These are phyloP conservation scores for Noctilio leporinus DNA, from an alignment of 2,113 vertebrate species.

Conservation along the genomic window DNA sequence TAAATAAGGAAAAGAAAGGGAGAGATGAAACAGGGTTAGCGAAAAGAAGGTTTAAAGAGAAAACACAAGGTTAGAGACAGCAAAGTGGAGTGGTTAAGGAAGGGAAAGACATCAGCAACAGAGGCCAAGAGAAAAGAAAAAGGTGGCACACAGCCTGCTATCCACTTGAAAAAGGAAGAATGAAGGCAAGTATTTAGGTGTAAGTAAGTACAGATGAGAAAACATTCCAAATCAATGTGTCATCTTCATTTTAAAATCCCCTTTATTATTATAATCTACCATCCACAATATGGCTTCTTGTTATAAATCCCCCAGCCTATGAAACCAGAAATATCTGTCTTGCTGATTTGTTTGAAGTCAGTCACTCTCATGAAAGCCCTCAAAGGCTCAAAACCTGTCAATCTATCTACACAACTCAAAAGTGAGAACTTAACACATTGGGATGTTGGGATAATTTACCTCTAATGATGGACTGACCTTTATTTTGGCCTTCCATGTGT, in stretches of 20 bases:
- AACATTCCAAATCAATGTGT: constrained; percentile 60
- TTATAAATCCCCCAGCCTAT: constrained; percentile 24
- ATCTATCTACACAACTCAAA: background rate
- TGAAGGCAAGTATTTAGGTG: constrained; percentile 36
- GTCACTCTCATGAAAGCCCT: constrained; percentile 20
- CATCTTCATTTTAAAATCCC: constrained; percentile 31
- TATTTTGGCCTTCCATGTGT: background rate
- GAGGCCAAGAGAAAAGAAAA: constrained; percentile 12
- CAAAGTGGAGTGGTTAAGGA: background rate
- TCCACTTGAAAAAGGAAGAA: constrained; percentile 28
- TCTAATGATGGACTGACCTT: background rate
- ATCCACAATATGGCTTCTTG: background rate
- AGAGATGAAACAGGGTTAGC: background rate
- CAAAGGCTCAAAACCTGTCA: constrained; percentile 6
- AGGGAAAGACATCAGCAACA: background rate
- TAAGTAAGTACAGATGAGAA: constrained; percentile 61
- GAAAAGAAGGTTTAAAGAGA: constrained; percentile 24
- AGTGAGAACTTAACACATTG: background rate
- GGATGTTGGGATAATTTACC: background rate
- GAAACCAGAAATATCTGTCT: constrained; percentile 13
- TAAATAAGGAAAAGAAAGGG: background rate
- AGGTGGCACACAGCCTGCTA: constrained; percentile 4
- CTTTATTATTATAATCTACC: constrained; percentile 54
- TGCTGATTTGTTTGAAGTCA: background rate
- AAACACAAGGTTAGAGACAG: background rate